Base-by-base conservation (phyloP, 2,888 invertebrate species). In the Dryobota labecula region DNA sequence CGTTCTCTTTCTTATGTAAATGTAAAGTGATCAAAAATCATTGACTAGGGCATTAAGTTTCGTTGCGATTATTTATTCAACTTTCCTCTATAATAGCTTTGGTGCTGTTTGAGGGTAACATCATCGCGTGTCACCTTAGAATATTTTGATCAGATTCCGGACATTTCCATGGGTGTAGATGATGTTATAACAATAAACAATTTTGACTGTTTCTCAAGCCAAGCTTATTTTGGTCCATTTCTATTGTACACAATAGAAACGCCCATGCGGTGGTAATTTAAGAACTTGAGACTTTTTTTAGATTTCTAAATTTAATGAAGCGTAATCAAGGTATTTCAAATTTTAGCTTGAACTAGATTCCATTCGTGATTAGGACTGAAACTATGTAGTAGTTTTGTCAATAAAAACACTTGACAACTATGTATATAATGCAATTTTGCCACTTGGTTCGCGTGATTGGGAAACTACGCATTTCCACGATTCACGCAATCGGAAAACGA, bases 361-460 rank as follows among this genome's bases (percentile, higher is more conserved):
- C 18, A n/a, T 11, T 30, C 15, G 36, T 45, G 11, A 15, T 45
- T 30, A 43, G 30, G 74, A 51, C 11, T 18, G 13, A 18, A 45
- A 30, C 43, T 20, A 33, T 20, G 20, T 15, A 4, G 41, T 4
- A 30, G 5, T 51, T 60, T 33, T 27, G 38, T 63, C 27, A 57
- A 47, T 47, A 73, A 73, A 47, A 79, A 73, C 33, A 38, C 15
- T 36, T 18, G 18, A 47, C 18, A 27, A 30, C 24, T 73, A 57
- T 11, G 65, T 47, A 53, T 11, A 75, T 47, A 53, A 51, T 72
- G 45, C 24, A n/a, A 60, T 63, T 66, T 70, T 60, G 71, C 45
- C 71, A 71, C 36, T 56, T 56, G 6, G 62, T 15, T 77, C 51
- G 78, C 78, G 82, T 79, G 78, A 53, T 82, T 79, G 78, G 51